Conservation (phyloP, 1,140 invertebrate genomes). For the Monochamus saltuarius region DNA sequence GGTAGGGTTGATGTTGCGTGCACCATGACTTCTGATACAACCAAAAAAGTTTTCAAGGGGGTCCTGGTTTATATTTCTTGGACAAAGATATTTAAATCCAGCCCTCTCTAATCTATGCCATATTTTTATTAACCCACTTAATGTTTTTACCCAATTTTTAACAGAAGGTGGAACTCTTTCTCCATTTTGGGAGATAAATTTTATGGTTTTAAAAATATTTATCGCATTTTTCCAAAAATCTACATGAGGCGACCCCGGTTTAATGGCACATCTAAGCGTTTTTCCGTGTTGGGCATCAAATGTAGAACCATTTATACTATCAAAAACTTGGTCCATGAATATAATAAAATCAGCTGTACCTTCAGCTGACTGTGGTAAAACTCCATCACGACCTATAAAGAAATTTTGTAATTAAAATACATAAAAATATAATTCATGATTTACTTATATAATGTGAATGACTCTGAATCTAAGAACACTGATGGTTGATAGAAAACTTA, state of each 20-base stretch:
- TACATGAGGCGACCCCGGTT: slow-evolving; percentile 15
- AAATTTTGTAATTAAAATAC: neutral
- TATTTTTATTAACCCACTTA: slow-evolving; percentile 14
- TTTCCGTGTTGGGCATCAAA: slow-evolving; percentile 15
- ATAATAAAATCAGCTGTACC: slow-evolving; percentile 27
- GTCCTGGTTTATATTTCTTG: slow-evolving; percentile 26
- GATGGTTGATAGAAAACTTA: too few relatives aligned
- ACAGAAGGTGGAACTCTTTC: too few relatives aligned
- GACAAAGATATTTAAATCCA: slow-evolving; percentile 14
- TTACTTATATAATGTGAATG: too few relatives aligned
- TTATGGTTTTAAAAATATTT: slow-evolving; percentile 13
- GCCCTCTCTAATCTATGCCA: slow-evolving; percentile 5
- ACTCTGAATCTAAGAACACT: neutral
- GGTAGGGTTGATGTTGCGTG: neutral
- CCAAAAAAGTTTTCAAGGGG: slow-evolving; percentile 1
- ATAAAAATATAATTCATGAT: too few relatives aligned
- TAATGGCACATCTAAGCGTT: slow-evolving; percentile 10
- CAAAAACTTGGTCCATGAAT: slow-evolving; percentile 25
- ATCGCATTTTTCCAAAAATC: slow-evolving; percentile 16
- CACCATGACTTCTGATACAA: slow-evolving; percentile 4
- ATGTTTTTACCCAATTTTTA: slow-evolving; percentile 3
- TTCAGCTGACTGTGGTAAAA: slow-evolving; percentile 12
- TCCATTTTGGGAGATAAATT: neutral
- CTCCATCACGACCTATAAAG: neutral
- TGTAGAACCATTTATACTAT: slow-evolving; percentile 16